Base-by-base conservation (phyloP, 2,888 invertebrate genomes). In the Spodoptera exigua region DNA sequence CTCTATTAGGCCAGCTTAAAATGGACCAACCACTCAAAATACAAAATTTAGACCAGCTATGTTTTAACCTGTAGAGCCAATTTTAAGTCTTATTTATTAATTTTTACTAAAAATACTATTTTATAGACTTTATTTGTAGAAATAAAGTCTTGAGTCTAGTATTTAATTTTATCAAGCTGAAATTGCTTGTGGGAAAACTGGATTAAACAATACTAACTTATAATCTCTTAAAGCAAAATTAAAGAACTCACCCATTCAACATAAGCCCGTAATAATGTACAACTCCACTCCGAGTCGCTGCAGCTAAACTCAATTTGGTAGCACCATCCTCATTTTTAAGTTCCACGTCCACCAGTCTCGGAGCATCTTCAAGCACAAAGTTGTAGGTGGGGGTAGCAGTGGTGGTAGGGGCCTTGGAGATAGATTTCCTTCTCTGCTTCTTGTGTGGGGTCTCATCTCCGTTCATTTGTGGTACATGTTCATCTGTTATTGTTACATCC, bases 221-320 rank as follows among this genome's bases (percentile, higher is more conserved):
- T n/a, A n/a, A n/a, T n/a, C n/a, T n/a, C n/a, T n/a, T n/a, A n/a
- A n/a, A 43, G 13, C 2, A 18, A 7, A 17, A 4, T 11, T 10
- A 13, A 7, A 27, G 13, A 9, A 76, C 94, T 91, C 86, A 96
- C 95, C 97, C 97, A 89, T 97, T 98, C 36, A 97, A 91, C 70
- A 95, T 95, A 79, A 97, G 96, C 49, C 96, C 95, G 86, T 97
- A 98, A 55, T 97, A 92, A 87, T 98, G 97, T 37, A 97, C 95
- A 5, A 96, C 96, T 0, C 98, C 98, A 80, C 96, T 97, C 74
- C 96, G 95, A 0, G 97, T 97, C 0, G 96, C 95, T 0, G 95
- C 95, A 0, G 93, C 88, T 76, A 85, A 91, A 86, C 70, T 95
- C 86, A 87, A 90, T 72, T 90, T 91, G 0, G 93, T 93, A 10